Evolutionary conservation across 2,888 invertebrate genomes (phyloP), one percentile per base, ranked within the genome.

Genomic region (Drosophila affinis): DNA sequence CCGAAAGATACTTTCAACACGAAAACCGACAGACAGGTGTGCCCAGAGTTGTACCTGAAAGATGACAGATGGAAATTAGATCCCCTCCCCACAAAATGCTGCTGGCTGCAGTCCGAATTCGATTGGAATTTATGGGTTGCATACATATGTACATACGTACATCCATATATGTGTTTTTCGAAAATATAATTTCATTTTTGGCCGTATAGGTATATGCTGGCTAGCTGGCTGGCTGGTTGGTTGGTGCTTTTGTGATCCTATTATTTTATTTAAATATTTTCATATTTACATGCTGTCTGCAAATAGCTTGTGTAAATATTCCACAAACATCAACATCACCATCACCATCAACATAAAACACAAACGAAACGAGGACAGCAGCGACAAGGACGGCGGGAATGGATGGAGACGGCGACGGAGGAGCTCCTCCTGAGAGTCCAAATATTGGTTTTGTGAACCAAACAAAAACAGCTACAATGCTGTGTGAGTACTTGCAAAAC

Each of bases 231-330:
- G 29, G 9, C 45, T 10, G 4, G 3, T 10, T 44, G 17, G 14
- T 12, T 27, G 18, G 14, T 34, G 34, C 1, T 49, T 45, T 44
- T 27, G 24, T 47, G 24, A 47, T 51, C 18, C 34, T 53, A 60
- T 57, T 57, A 57, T 53, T 61, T 72, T 56, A 53, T 65, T 57
- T 49, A 55, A 67, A 73, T 72, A 68, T 68, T 62, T 55, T 21
- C 58, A 48, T 60, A 48, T 62, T 60, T 59, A 62, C 59, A 73
- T 59, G 68, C 62, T 56, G 32, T 46, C 46, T 29, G 56, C 47
- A 73, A 74, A 74, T 73, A 74, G 60, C 62, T 49, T 69, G 51
- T 59, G 68, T 57, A 73, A 73, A 74, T 73, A 74, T 56, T 47
- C 29, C 46, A 53, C 64, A 52, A 55, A 48, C 63, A 58, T 44